Evolutionary conservation across 2,797 vertebrate genomes (phyloP).

Genomic region (Morus bassanus): DNA sequence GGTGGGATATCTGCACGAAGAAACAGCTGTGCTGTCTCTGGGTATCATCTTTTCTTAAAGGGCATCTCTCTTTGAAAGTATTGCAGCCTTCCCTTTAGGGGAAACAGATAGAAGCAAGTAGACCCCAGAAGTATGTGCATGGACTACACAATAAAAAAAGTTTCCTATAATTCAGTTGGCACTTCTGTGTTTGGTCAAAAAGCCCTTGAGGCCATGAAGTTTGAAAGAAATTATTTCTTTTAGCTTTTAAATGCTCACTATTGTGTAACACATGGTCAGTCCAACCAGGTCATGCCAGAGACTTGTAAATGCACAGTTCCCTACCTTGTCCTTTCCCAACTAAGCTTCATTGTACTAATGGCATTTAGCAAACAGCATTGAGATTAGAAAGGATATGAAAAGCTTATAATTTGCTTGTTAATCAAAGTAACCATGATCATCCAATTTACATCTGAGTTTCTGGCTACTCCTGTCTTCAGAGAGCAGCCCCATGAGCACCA

Average conservation of each 20-base stretch:
- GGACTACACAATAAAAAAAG: not conserved
- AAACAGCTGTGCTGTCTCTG: not conserved
- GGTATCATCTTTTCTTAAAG: not conserved
- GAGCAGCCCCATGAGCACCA: no score
- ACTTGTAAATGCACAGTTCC: not conserved
- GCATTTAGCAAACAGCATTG: not conserved
- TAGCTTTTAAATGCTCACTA: not conserved
- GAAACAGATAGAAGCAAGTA: not conserved
- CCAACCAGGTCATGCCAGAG: not conserved
- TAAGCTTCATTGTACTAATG: not conserved
- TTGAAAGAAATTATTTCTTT: not conserved
- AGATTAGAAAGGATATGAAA: not conserved
- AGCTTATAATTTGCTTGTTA: not conserved
- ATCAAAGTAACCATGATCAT: not conserved
- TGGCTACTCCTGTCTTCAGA: not conserved
- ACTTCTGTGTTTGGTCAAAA: not conserved
- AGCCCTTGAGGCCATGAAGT: not conserved
- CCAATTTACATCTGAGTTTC: not conserved
- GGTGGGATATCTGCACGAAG: not conserved
- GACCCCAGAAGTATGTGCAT: not conserved
- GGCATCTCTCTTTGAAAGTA: not conserved
- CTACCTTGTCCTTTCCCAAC: not conserved
- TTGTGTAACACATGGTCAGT: not conserved
- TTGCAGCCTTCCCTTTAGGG: not conserved
- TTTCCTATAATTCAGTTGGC: not conserved